These are phyloP conservation scores for Hassar affinis DNA, from an alignment of 2,113 vertebrate species.

Conservation along the genomic window DNA sequence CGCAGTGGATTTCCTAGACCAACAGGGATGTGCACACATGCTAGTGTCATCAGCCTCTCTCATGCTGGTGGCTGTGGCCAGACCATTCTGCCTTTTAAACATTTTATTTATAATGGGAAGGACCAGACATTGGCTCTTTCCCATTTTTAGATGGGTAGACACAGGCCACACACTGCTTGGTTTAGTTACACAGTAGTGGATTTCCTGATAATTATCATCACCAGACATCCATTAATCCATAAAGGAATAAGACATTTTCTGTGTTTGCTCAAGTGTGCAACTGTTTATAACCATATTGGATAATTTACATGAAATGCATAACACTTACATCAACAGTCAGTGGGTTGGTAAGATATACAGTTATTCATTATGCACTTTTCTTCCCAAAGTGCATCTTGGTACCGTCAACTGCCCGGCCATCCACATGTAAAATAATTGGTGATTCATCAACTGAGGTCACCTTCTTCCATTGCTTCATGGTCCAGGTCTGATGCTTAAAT, in stretches of 20 bases:
- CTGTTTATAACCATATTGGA: background rate
- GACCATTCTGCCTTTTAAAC: conserved; percentile 45
- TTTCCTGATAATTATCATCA: conserved; percentile 33
- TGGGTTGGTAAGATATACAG: background rate
- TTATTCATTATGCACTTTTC: background rate
- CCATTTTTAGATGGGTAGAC: conserved; percentile 13
- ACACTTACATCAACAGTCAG: background rate
- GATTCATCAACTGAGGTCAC: too few species aligned
- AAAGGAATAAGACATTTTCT: background rate
- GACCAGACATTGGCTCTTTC: conserved; percentile 41
- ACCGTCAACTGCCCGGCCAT: too few species aligned
- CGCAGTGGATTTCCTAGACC: conserved; percentile 37
- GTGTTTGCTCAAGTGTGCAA: background rate
- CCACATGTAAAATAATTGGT: too few species aligned
- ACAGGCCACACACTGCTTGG: conserved; percentile 8
- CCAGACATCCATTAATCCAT: conserved; percentile 1
- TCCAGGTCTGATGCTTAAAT: too few species aligned
- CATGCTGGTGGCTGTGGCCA: conserved; percentile 46
- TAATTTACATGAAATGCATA: conserved; percentile 1
- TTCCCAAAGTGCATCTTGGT: too few species aligned
- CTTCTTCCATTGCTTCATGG: too few species aligned
- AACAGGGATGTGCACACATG: conserved; percentile 53
- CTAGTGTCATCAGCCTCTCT: conserved; percentile 52
- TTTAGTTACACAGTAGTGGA: conserved; percentile 17
- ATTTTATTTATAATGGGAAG: conserved; percentile 52